Conservation (phyloP, 1,140 invertebrate genomes). For the Uloborus diversus region DNA sequence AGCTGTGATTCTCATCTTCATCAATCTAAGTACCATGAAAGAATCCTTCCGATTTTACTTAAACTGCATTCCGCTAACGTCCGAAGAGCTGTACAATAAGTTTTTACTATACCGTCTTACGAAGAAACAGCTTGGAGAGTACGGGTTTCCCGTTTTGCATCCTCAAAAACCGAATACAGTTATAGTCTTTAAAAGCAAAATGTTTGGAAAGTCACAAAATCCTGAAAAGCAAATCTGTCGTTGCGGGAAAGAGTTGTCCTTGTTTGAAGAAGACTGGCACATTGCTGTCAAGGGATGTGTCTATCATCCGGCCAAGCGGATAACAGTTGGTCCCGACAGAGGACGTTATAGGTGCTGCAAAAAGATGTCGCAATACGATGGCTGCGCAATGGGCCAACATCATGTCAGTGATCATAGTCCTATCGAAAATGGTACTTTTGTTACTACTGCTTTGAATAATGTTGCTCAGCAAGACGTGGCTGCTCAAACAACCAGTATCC, state of each 20-base stretch:
- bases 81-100: slow-evolving; percentile 1
- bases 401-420: slow-evolving; percentile 14
- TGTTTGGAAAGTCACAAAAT: not conserved
- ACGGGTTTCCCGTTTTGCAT: not conserved
- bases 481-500: too few relatives aligned
- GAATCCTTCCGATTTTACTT: not conserved
- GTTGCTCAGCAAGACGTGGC: not conserved
- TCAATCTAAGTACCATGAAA: too few relatives aligned
- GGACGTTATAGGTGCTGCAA: slow-evolving; percentile 21
- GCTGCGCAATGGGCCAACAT: slow-evolving; percentile 6
- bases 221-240: not conserved
- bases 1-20: too few relatives aligned
- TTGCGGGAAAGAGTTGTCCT: slow-evolving; percentile 2
- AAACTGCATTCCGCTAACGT: slow-evolving; percentile 1
- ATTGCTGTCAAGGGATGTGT: not conserved
- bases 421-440: not conserved
- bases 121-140: not conserved
- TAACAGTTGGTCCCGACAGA: not conserved
- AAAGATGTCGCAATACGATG: not conserved
- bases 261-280: slow-evolving; percentile 23
- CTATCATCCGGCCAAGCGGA: slow-evolving; percentile 21
- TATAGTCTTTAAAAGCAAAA: not conserved
- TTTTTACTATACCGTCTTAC: not conserved
- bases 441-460: not conserved
- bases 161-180: not conserved